A percentile compares a stretch with the other conserved stretches of the same genome.
phyloP scores from a whole-genome alignment of 2,888 invertebrate genomes.

The Calliphora vomitoria region DNA sequence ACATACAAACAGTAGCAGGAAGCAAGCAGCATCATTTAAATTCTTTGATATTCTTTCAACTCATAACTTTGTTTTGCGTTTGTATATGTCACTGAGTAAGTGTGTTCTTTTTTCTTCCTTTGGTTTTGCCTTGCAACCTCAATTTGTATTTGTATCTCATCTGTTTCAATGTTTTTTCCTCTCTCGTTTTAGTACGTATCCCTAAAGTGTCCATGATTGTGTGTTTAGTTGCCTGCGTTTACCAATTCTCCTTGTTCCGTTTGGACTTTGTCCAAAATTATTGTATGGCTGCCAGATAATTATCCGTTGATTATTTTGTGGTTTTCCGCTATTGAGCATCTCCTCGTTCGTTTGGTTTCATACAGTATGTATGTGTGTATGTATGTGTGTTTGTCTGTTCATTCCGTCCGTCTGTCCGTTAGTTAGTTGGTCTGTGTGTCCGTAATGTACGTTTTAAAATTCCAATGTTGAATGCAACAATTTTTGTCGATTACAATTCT shows the following conservation, averaged over 20 bases:
- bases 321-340: constrained; percentile 81
- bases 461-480: constrained; percentile 71
- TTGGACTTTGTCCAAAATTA: constrained; percentile 73
- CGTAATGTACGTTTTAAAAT: constrained; percentile 62
- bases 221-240: constrained; percentile 48
- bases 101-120: constrained; percentile 16
- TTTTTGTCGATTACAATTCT: constrained; percentile 70
- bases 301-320: constrained; percentile 83
- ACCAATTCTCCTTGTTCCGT: constrained; percentile 59
- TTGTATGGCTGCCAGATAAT: constrained; percentile 80
- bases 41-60: constrained; percentile 57
- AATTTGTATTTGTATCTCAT: constrained; percentile 53
- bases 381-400: neutral
- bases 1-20: neutral
- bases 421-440: constrained; percentile 13
- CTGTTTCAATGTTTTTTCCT: constrained; percentile 11
- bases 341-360: constrained; percentile 70
- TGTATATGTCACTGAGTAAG: neutral
- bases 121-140: constrained; percentile 21
- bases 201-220: constrained; percentile 53
- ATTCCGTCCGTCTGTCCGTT: constrained; percentile 5
- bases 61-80: constrained; percentile 55
- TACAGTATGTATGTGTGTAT: constrained; percentile 23
- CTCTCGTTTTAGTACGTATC: constrained; percentile 7
- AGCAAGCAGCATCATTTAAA: constrained; percentile 59